Evolutionary conservation across 2,888 invertebrate species (phyloP).

Genomic region (Limnephilus rhombicus): DNA sequence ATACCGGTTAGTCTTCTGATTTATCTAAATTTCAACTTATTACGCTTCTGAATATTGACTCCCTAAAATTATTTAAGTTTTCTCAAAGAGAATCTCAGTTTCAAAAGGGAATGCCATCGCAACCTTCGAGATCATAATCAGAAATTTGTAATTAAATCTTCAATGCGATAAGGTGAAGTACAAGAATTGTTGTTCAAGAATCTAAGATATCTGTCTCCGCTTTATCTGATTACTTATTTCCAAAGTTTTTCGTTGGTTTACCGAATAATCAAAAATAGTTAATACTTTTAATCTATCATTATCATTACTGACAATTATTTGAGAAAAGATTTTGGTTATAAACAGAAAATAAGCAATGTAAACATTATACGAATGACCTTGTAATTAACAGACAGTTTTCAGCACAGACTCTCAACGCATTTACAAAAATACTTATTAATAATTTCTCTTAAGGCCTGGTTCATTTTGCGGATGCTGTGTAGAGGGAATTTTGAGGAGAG

Average conservation of each 20-base stretch:
- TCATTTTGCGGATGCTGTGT: too few species aligned
- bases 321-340: background rate
- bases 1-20: too few species aligned
- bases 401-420: too few species aligned
- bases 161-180: slow-evolving; percentile 34
- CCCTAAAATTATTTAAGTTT: slow-evolving; percentile 45
- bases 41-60: background rate
- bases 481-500: too few species aligned
- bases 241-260: slow-evolving; percentile 29
- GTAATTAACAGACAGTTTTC: too few species aligned
- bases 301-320: background rate
- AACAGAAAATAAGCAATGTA: too few species aligned
- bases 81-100: slow-evolving; percentile 33
- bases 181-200: background rate
- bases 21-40: background rate
- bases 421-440: too few species aligned
- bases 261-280: background rate
- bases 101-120: background rate
- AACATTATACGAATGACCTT: too few species aligned
- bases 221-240: background rate
- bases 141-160: slow-evolving; percentile 53
- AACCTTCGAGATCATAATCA: slow-evolving; percentile 26
- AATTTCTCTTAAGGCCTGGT: too few species aligned
- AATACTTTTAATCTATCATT: background rate
- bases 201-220: background rate